Evolutionary conservation across 2,797 vertebrate genomes (phyloP).

Genomic region (Cryptoblepharus egeriae): DNA sequence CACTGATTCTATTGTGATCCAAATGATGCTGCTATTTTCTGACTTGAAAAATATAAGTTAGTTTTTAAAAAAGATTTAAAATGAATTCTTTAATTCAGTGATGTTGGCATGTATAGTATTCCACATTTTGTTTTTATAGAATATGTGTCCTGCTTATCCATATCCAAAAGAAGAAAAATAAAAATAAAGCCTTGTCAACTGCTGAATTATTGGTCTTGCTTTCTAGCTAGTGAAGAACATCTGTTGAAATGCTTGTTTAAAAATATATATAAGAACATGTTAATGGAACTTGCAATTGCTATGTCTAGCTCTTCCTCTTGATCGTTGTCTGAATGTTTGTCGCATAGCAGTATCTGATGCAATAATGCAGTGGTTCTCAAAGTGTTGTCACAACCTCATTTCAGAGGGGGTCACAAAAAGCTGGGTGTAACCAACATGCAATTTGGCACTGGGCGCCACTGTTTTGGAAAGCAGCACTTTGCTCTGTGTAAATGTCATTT

Average conservation of each 20-base stretch:
- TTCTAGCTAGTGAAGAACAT: conserved; percentile 10
- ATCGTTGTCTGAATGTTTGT: neutral
- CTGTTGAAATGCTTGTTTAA: neutral
- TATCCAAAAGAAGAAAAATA: conserved; percentile 29
- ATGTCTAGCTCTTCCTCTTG: neutral
- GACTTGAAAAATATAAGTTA: neutral
- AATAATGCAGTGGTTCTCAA: no score
- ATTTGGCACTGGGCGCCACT: no score
- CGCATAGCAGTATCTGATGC: neutral
- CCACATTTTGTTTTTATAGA: conserved; percentile 58
- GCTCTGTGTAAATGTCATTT: no score
- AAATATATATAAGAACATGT: neutral
- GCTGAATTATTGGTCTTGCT: conserved; percentile 10
- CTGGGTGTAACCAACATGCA: no score
- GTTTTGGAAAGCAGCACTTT: no score
- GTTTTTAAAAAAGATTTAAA: conserved; percentile 61
- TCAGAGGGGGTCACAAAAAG: no score
- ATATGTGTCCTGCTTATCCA: conserved; percentile 36
- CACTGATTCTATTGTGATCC: neutral
- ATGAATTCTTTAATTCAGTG: conserved; percentile 63
- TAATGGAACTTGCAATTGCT: neutral
- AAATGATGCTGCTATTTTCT: conserved; percentile 40
- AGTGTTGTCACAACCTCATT: no score
- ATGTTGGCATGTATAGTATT: conserved; percentile 49
- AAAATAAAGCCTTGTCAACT: conserved; percentile 25